A percentile compares a stretch with the other conserved stretches of the same genome.
phyloP scores from a whole-genome alignment of 1,140 invertebrate species.

The Oreohelix idahoensis region DNA sequence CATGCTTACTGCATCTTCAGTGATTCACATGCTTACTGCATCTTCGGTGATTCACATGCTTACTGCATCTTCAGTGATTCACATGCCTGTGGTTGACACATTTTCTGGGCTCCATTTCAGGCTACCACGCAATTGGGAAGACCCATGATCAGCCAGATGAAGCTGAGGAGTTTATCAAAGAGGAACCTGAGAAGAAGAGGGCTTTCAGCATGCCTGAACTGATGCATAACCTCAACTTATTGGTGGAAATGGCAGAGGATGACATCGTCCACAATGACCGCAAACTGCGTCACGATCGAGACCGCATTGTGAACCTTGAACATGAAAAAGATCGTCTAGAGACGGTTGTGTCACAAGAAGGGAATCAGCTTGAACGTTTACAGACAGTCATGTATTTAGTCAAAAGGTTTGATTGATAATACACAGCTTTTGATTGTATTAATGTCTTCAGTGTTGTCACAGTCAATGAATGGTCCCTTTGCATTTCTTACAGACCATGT shows the following conservation, averaged over 20 bases:
- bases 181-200: slow-evolving; percentile 65
- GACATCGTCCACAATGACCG: slow-evolving; percentile 93
- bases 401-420: slow-evolving; percentile 76
- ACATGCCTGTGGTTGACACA: too few species aligned
- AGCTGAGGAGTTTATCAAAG: slow-evolving; percentile 76
- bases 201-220: slow-evolving; percentile 87
- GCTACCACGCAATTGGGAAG: slow-evolving; percentile 90
- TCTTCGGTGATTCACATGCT: too few species aligned
- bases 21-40: too few species aligned
- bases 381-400: slow-evolving; percentile 82
- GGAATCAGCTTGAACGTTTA: slow-evolving; percentile 82
- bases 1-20: too few species aligned
- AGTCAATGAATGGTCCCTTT: too few species aligned
- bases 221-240: slow-evolving; percentile 90
- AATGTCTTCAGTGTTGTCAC: too few species aligned
- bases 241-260: slow-evolving; percentile 94
- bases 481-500: too few species aligned
- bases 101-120: too few species aligned
- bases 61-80: too few species aligned
- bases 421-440: too few species aligned
- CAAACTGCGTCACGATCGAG: slow-evolving; percentile 81
- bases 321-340: slow-evolving; percentile 84
- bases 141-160: slow-evolving; percentile 75
- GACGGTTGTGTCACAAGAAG: slow-evolving; percentile 83
- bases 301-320: slow-evolving; percentile 84